Evolutionary conservation across 2,888 invertebrate species (phyloP).

Genomic region (Nineta flava): DNA sequence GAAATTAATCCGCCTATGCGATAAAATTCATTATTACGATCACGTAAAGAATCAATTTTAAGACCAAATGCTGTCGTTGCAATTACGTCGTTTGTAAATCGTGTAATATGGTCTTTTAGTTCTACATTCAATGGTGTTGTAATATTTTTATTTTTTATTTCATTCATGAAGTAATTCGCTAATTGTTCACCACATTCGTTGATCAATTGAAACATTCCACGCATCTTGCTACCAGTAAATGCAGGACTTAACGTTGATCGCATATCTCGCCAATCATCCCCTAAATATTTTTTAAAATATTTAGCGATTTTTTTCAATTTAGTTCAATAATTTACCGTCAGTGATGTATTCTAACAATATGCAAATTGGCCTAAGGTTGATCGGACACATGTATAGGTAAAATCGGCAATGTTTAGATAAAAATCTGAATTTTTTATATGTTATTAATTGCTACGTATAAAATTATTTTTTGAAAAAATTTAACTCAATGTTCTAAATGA

Average conservation of each 20-base stretch:
- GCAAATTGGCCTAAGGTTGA: too few relatives aligned
- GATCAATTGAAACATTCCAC: conserved; percentile 8
- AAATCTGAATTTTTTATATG: too few relatives aligned
- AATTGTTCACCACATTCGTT: conserved; percentile 4
- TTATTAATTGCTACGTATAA: too few relatives aligned
- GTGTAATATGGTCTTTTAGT: conserved; percentile 10
- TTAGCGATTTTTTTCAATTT: too few relatives aligned
- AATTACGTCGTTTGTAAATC: conserved; percentile 12
- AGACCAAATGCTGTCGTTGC: conserved; percentile 12
- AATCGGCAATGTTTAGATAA: too few relatives aligned
- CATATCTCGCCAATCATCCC: conserved; percentile 8
- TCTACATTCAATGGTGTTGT: conserved; percentile 6
- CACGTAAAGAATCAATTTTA: conserved; percentile 8
- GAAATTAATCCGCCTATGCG: conserved; percentile 6
- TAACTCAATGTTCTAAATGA: not conserved
- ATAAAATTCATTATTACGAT: conserved; percentile 12
- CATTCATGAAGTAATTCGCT: conserved; percentile 4
- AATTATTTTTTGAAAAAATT: too few relatives aligned
- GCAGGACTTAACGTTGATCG: conserved; percentile 9
- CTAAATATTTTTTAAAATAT: too few relatives aligned
- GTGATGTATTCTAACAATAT: too few relatives aligned
- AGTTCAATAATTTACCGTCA: too few relatives aligned
- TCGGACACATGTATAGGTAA: too few relatives aligned
- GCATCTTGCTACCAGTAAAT: conserved; percentile 10
- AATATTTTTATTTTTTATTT: not conserved